phyloP scores from a whole-genome alignment of 2,797 vertebrate genomes.

The Sebastes wilsoni region DNA sequence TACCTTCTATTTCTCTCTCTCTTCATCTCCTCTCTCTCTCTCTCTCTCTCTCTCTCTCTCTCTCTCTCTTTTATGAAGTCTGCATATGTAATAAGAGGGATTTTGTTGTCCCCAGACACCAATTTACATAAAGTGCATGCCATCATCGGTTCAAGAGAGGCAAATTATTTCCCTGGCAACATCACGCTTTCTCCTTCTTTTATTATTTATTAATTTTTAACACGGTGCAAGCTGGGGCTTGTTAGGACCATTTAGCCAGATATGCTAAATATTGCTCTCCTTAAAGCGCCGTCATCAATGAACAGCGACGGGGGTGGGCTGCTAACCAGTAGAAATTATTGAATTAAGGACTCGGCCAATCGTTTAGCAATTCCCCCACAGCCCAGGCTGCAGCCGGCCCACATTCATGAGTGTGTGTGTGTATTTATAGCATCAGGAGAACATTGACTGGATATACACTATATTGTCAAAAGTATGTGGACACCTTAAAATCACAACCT shows the following conservation, averaged over 20 bases:
- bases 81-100: constrained; percentile 98
- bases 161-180: constrained; percentile 98
- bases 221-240: constrained; percentile 89
- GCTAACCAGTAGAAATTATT: constrained; percentile 78
- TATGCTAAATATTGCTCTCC: constrained; percentile 93
- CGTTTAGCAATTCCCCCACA: constrained; percentile 88
- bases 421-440: background rate
- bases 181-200: constrained; percentile 89
- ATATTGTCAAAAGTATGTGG: background rate
- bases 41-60: constrained; percentile 12
- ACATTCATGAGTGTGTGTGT: background rate
- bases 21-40: constrained; percentile 6
- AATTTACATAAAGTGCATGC: constrained; percentile 99
- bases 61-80: constrained; percentile 88
- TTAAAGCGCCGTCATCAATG: constrained; percentile 91
- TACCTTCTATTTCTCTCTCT: constrained; percentile 1
- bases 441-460: background rate
- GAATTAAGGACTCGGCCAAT: constrained; percentile 89
- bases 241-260: constrained; percentile 97
- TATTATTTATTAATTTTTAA: constrained; percentile 90
- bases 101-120: constrained; percentile 98
- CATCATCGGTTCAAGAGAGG: constrained; percentile 98
- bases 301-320: constrained; percentile 64
- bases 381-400: background rate
- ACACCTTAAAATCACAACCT: background rate